Evolutionary conservation across 2,888 invertebrate genomes (phyloP).

Genomic region (Mimumesa dahlbomi): DNA sequence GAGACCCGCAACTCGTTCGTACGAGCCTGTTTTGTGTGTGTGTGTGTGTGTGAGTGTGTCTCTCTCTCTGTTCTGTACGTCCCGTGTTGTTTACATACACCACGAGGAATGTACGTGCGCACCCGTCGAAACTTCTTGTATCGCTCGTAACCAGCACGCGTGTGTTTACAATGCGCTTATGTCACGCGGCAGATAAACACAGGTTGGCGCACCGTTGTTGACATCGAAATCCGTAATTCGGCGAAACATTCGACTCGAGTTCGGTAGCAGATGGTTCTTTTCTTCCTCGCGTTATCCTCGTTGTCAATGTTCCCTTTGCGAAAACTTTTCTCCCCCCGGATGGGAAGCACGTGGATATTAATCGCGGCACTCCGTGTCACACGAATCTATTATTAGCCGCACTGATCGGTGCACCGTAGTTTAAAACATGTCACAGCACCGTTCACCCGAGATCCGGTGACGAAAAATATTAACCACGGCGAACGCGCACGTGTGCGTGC

Average conservation of each 20-base stretch:
- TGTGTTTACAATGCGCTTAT: constrained; percentile 43
- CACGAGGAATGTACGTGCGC: not conserved
- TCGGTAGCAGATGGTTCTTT: constrained; percentile 3
- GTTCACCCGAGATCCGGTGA: constrained; percentile 19
- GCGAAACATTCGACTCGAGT: not conserved
- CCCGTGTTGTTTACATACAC: constrained; percentile 28
- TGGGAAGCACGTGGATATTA: constrained; percentile 38
- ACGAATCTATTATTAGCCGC: constrained; percentile 16
- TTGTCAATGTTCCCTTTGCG: not conserved
- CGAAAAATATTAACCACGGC: too few relatives aligned
- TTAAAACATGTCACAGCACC: constrained; percentile 42
- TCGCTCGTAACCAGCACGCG: constrained; percentile 8
- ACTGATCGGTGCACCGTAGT: constrained; percentile 27
- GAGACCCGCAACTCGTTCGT: too few relatives aligned
- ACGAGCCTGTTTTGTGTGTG: too few relatives aligned
- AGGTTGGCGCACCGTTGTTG: constrained; percentile 3
- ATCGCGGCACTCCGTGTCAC: constrained; percentile 5
- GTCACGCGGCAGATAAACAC: constrained; percentile 18
- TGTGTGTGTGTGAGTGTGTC: too few relatives aligned
- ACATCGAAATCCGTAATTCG: constrained; percentile 4
- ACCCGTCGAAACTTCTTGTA: constrained; percentile 7
- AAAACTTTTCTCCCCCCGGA: constrained; percentile 4
- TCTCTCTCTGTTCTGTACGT: too few relatives aligned
- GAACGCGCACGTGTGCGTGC: constrained; percentile 16
- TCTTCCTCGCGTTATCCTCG: not conserved